phyloP scores from a whole-genome alignment of 2,113 vertebrate genomes.

The Nematolebias whitei region DNA sequence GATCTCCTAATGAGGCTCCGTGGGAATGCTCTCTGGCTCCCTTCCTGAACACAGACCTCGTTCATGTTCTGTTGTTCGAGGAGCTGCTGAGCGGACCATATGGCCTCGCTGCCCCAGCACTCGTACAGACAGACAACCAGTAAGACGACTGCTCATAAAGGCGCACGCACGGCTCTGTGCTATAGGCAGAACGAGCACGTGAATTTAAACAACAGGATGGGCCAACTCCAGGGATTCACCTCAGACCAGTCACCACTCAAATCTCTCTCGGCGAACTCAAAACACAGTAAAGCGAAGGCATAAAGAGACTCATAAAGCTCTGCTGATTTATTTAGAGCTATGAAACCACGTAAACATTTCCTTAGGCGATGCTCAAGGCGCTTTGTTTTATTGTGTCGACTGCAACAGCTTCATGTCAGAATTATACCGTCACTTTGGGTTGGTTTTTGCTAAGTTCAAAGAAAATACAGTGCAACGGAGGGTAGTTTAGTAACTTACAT shows the following conservation, averaged over 20 bases:
- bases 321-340: constrained; percentile 27
- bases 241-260: not conserved
- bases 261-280: not conserved
- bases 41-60: constrained; percentile 51
- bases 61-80: constrained; percentile 39
- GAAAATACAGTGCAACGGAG: not conserved
- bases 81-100: constrained; percentile 56
- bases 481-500: not conserved
- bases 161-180: not conserved
- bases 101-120: constrained; percentile 34
- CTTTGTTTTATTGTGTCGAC: constrained; percentile 1
- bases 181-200: not conserved
- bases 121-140: constrained; percentile 8
- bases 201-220: constrained; percentile 1
- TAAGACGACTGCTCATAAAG: too few relatives aligned
- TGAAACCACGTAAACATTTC: constrained; percentile 29
- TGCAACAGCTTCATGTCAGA: not conserved
- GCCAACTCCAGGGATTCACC: constrained; percentile 1
- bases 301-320: not conserved
- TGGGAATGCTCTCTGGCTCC: constrained; percentile 61
- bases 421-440: not conserved
- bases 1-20: constrained; percentile 73
- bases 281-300: not conserved
- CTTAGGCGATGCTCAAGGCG: constrained; percentile 19
- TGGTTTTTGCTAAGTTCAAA: not conserved